Conservation (phyloP, 2,113 vertebrate genomes). For the Orientallactaga bullata region DNA sequence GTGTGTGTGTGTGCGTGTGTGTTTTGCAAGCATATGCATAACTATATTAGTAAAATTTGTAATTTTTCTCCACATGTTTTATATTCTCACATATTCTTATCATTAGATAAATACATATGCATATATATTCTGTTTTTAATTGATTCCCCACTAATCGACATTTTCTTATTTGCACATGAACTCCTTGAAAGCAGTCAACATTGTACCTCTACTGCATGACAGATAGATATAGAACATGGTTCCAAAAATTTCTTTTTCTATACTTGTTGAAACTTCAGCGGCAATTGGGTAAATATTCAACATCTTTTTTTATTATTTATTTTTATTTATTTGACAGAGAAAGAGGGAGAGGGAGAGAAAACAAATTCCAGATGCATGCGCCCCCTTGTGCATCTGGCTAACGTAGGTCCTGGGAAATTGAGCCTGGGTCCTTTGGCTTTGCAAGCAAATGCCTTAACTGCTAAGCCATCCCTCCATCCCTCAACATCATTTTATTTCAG, state of each 20-base stretch:
- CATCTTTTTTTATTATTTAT: too few relatives aligned
- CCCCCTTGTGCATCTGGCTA: too few relatives aligned
- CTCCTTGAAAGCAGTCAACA: neutral
- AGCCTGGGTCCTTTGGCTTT: too few relatives aligned
- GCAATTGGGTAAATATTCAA: neutral
- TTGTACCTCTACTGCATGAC: neutral
- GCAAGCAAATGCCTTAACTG: too few relatives aligned
- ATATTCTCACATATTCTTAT: neutral
- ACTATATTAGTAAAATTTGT: neutral
- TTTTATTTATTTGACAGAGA: too few relatives aligned
- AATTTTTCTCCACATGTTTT: neutral
- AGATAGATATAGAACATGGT: neutral
- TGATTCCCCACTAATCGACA: neutral
- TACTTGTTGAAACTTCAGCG: neutral
- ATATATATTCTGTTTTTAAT: neutral
- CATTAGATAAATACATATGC: too few relatives aligned
- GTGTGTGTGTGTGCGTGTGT: too few relatives aligned
- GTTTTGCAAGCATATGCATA: too few relatives aligned
- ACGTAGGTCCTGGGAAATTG: too few relatives aligned
- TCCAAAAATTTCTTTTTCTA: neutral
- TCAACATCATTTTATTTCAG: neutral
- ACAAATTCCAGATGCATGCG: too few relatives aligned
- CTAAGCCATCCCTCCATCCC: too few relatives aligned
- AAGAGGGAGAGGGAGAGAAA: too few relatives aligned
- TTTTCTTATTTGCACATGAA: neutral